phyloP scores from a whole-genome alignment of 2,888 invertebrate genomes.

The Melinaea menophilus region DNA sequence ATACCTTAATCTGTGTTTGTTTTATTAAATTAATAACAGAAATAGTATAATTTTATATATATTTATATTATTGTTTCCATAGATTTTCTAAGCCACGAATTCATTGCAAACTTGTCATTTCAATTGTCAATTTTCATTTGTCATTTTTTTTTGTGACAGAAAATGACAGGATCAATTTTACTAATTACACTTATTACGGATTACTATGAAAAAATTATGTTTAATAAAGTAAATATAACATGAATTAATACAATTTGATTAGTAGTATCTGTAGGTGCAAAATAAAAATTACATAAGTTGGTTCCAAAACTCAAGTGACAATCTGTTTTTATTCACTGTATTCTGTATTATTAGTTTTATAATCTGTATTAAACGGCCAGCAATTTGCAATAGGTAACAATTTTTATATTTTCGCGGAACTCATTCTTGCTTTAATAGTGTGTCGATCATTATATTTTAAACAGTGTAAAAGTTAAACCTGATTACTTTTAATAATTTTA shows the following conservation, averaged over 20 bases:
- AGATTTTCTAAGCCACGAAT: constrained; percentile 50
- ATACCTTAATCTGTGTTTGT: constrained; percentile 11
- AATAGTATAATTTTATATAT: constrained; percentile 30
- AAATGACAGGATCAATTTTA: constrained; percentile 8
- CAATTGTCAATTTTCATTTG: constrained; percentile 31
- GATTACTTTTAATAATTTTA: too few species aligned
- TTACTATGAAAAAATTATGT: too few species aligned
- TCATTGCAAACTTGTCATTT: constrained; percentile 46
- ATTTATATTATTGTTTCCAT: constrained; percentile 20
- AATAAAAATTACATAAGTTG: too few species aligned
- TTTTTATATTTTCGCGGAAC: too few species aligned
- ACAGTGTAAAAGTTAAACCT: background rate
- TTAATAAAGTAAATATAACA: too few species aligned
- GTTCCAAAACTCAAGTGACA: too few species aligned
- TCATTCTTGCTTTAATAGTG: too few species aligned
- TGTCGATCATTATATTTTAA: too few species aligned
- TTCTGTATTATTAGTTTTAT: background rate
- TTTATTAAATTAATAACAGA: background rate
- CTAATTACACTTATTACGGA: too few species aligned
- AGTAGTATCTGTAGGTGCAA: too few species aligned
- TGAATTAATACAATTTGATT: too few species aligned
- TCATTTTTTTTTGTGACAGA: constrained; percentile 18
- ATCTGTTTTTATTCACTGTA: too few species aligned
- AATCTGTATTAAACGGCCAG: background rate
- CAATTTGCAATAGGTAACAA: background rate